Percentiles rank a stretch among this genome's conserved stretches.
These are phyloP conservation scores for Hemichromis elongatus DNA, from an alignment of 2,113 vertebrate genomes.

Conservation along the genomic window DNA sequence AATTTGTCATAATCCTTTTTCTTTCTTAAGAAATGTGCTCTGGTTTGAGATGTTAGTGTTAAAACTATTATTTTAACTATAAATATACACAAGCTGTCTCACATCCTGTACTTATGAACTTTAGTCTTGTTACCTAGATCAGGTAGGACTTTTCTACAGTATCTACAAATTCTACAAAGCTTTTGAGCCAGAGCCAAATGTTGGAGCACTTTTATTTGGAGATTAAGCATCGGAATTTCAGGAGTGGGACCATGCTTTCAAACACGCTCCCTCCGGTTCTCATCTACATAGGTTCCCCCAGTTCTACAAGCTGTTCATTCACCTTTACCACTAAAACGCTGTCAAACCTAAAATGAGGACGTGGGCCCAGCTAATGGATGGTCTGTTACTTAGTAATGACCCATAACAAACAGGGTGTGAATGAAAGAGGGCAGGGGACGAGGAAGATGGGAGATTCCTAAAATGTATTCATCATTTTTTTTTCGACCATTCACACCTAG, in stretches of 20 bases:
- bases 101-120: not conserved
- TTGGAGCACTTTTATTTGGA: not conserved
- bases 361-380: too few species aligned
- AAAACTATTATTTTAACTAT: not conserved
- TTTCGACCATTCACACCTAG: not conserved
- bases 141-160: not conserved
- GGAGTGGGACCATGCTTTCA: too few species aligned
- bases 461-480: fast-evolving
- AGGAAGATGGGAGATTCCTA: not conserved
- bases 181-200: not conserved
- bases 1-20: not conserved
- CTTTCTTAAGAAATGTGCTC: not conserved
- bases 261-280: too few species aligned
- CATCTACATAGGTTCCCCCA: too few species aligned
- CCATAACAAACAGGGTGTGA: not conserved
- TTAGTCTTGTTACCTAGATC: not conserved
- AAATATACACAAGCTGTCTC: not conserved
- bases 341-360: too few species aligned
- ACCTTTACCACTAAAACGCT: too few species aligned
- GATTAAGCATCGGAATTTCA: too few species aligned
- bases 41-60: not conserved
- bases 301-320: too few species aligned
- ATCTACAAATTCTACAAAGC: not conserved
- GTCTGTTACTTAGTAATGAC: not conserved
- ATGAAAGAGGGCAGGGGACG: not conserved